These are phyloP conservation scores for Chymomyza fuscimana DNA, from an alignment of 2,888 invertebrate species.

Conservation along the genomic window DNA sequence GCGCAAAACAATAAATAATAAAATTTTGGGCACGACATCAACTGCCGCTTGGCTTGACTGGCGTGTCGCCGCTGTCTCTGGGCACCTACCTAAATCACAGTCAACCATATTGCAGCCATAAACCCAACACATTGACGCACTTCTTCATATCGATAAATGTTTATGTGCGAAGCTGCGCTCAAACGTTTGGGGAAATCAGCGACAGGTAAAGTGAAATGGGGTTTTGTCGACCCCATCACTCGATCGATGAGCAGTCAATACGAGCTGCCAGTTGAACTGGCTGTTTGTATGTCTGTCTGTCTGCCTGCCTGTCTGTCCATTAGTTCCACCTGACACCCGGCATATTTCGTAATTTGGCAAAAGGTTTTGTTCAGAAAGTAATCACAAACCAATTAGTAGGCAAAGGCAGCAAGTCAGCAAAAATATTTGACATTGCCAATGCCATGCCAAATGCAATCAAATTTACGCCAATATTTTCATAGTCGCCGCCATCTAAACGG, in stretches of 20 bases:
- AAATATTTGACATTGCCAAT: constrained; percentile 32
- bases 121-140: constrained; percentile 65
- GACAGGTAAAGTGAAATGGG: constrained; percentile 50
- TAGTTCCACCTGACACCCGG: not conserved
- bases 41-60: not conserved
- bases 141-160: constrained; percentile 34
- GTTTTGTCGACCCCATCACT: not conserved
- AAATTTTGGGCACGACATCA: constrained; percentile 36
- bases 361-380: constrained; percentile 18
- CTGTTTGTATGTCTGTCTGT: not conserved
- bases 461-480: constrained; percentile 16
- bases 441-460: constrained; percentile 27
- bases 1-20: constrained; percentile 64
- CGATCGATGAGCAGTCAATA: not conserved
- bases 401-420: constrained; percentile 4
- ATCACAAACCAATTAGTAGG: constrained; percentile 43
- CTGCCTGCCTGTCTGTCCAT: not conserved
- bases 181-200: constrained; percentile 65
- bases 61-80: constrained; percentile 32
- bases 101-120: constrained; percentile 44
- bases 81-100: constrained; percentile 67
- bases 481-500: not conserved
- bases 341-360: constrained; percentile 10
- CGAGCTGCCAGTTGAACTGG: not conserved
- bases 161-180: not conserved